These are phyloP conservation scores for Lipotes vexillifer DNA, from an alignment of 2,113 vertebrate genomes.

Conservation along the genomic window DNA sequence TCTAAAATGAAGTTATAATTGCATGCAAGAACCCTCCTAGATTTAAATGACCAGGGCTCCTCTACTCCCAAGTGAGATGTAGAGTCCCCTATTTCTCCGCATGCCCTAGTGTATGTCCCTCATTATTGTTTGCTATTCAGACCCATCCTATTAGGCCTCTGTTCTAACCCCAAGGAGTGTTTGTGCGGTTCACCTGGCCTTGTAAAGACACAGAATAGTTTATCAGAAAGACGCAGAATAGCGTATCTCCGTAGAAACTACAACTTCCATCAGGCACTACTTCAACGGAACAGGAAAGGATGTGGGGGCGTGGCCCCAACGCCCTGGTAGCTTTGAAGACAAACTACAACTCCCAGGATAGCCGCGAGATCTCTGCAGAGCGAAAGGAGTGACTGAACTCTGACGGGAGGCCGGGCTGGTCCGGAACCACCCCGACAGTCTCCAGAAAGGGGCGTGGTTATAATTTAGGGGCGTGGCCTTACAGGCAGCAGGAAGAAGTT, in stretches of 20 bases:
- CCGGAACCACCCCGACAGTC: no score
- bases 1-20: neutral
- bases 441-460: no score
- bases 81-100: neutral
- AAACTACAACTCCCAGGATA: constrained; percentile 54
- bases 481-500: no score
- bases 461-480: no score
- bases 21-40: neutral
- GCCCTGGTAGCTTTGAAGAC: neutral
- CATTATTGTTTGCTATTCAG: neutral
- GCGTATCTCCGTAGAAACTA: constrained; percentile 26
- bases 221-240: neutral
- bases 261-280: constrained; percentile 44
- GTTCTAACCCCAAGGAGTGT: neutral
- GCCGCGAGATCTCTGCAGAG: neutral
- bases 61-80: neutral
- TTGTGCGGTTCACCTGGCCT: neutral
- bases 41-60: neutral
- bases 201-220: neutral
- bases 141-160: neutral
- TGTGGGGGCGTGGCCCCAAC: neutral
- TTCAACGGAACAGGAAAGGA: neutral
- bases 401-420: no score
- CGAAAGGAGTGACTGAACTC: neutral
- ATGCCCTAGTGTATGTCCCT: neutral